Evolutionary conservation across 35 echinoderm and acorn worm genomes (phyloP).

Genomic region (Nesometra sesokonis): DNA sequence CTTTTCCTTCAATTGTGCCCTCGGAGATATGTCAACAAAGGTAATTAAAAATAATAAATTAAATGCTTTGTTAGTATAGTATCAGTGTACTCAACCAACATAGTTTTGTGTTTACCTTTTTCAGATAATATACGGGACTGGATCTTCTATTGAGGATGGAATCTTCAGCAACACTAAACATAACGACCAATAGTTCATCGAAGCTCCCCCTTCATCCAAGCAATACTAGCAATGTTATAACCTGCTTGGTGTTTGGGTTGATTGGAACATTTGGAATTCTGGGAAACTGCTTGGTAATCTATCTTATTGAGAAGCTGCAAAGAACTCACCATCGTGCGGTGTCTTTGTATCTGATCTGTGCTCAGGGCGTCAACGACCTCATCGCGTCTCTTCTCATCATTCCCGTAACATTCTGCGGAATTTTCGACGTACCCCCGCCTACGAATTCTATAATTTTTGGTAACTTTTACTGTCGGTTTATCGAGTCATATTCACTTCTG

Average conservation of each 20-base stretch:
- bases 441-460: background rate
- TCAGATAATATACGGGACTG: too few species aligned
- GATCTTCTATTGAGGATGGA: too few species aligned
- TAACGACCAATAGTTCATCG: too few species aligned
- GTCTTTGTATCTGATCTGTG: background rate
- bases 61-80: too few species aligned
- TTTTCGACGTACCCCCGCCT: background rate
- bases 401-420: constrained; percentile 16
- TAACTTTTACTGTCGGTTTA: background rate
- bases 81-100: too few species aligned
- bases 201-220: background rate
- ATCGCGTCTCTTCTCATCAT: background rate
- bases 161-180: too few species aligned
- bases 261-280: constrained; percentile 27
- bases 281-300: constrained; percentile 20
- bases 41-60: too few species aligned
- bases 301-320: constrained; percentile 7
- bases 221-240: background rate
- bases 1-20: too few species aligned
- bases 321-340: background rate
- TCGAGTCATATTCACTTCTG: background rate
- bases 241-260: background rate
- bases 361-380: background rate
- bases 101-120: too few species aligned
- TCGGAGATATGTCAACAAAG: too few species aligned